Evolutionary conservation across 2,888 invertebrate genomes (phyloP), one percentile per base, ranked within the genome.

Genomic region (Sinotaia quadrata): DNA sequence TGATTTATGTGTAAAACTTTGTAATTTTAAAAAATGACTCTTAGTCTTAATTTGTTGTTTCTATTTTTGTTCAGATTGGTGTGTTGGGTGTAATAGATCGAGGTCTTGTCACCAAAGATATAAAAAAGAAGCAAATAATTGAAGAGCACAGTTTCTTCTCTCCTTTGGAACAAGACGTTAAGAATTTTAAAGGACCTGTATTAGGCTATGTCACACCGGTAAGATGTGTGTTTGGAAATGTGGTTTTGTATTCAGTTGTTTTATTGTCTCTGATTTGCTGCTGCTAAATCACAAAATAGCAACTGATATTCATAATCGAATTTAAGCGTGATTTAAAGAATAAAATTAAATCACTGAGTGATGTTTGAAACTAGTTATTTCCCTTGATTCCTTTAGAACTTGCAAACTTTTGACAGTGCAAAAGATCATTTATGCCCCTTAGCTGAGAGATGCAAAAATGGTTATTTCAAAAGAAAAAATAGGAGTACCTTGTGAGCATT

Each of bases 171-270:
- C 89, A 90, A 18, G 81, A 85, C 29, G 84, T 89, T 1, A 91
- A 92, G 68, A 91, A 91, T 78, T 94, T 94, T 82, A 90, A 92
- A 73, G 93, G 93, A 57, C 90, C 93, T n/a, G 93, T 94, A 21
- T 89, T 97, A 72, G 97, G 95, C 68, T 97, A 95, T 88, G 94
- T 97, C 54, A 97, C 97, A 56, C 96, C 97, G 69, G 96, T 94
- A 89, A 89, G 90, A 15, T 27, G 52, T 24, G 10, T 18, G 52
- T 7, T 31, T 52, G 49, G 21, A 31, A 7, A 12, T 52, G 52
- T 29, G 2, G 27, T 7, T 7, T 8, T 49, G 29, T 24, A 8
- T 12, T 10, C 7, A 27, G 24, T 27, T 56, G 24, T 27, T 56
- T 12, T 3, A 4, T 41, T n/a, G 21, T 29, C 2, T 33, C 57